phyloP scores from a whole-genome alignment of 2,113 vertebrate species.

The Progne subis region DNA sequence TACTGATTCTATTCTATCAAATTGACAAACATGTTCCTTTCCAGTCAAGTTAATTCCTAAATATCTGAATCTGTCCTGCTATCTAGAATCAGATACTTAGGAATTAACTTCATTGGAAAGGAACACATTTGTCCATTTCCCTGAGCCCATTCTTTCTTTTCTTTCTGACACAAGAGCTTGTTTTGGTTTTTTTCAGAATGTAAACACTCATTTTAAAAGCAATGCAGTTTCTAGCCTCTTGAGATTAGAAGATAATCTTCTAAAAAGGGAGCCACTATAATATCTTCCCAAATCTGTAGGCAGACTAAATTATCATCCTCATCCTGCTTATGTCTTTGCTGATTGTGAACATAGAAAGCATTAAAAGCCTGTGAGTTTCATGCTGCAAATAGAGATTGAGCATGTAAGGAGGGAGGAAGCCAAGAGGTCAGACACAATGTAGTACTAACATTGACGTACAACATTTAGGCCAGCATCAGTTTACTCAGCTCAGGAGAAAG shows the following conservation, averaged over 20 bases:
- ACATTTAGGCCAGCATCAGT: not conserved
- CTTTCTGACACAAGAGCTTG: not conserved
- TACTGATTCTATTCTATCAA: not conserved
- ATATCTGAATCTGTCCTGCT: no score
- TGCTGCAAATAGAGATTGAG: not conserved
- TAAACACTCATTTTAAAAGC: not conserved
- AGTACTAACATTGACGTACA: not conserved
- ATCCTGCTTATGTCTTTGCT: not conserved
- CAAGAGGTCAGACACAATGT: not conserved
- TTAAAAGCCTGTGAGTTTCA: not conserved
- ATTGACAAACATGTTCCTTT: no score
- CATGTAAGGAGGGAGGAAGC: not conserved
- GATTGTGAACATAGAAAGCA: not conserved
- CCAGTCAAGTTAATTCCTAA: no score
- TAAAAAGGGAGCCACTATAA: not conserved
- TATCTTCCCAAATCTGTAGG: not conserved
- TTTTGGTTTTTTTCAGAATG: not conserved
- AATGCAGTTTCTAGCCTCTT: not conserved
- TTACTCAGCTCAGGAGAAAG: not conserved
- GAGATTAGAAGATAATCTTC: constrained; percentile 17
- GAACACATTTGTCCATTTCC: not conserved
- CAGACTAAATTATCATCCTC: not conserved
- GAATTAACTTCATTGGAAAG: not conserved
- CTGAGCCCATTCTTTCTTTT: not conserved
- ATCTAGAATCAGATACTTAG: not conserved